Conservation (phyloP, 2,113 vertebrate species). For the Bos indicus region DNA sequence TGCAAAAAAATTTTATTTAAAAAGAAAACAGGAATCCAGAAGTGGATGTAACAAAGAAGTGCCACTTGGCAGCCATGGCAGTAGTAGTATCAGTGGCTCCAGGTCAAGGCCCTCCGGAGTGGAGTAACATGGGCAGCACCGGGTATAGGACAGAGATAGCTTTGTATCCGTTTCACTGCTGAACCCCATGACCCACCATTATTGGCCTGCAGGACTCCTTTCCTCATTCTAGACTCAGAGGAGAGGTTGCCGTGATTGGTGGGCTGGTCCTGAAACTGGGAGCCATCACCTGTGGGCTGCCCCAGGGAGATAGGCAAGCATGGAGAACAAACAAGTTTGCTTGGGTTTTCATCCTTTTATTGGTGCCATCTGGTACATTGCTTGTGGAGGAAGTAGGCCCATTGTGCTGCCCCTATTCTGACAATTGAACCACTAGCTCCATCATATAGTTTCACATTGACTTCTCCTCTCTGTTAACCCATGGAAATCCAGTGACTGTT, state of each 20-base stretch:
- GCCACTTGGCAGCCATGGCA: slow-evolving; percentile 76
- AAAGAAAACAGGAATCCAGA: slow-evolving; percentile 69
- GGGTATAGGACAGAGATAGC: neutral
- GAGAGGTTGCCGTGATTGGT: neutral
- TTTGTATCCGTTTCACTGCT: slow-evolving; percentile 26
- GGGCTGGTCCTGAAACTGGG: neutral
- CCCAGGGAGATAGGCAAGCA: neutral
- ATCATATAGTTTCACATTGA: neutral
- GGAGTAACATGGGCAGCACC: neutral
- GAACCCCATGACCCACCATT: neutral
- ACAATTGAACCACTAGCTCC: neutral
- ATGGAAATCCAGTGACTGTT: neutral
- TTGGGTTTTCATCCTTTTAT: neutral
- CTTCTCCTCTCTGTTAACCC: neutral
- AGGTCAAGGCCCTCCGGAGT: slow-evolving; percentile 40
- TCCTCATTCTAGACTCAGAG: neutral
- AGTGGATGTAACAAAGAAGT: slow-evolving; percentile 60
- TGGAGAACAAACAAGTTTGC: neutral
- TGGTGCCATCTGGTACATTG: neutral
- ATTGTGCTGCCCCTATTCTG: neutral
- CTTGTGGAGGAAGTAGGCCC: neutral
- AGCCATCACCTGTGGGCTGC: neutral
- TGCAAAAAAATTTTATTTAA: neutral
- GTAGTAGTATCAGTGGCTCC: slow-evolving; percentile 5
- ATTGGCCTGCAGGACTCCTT: neutral